Conservation (phyloP, 2,888 invertebrate species). For the Lepidonotus clava region DNA sequence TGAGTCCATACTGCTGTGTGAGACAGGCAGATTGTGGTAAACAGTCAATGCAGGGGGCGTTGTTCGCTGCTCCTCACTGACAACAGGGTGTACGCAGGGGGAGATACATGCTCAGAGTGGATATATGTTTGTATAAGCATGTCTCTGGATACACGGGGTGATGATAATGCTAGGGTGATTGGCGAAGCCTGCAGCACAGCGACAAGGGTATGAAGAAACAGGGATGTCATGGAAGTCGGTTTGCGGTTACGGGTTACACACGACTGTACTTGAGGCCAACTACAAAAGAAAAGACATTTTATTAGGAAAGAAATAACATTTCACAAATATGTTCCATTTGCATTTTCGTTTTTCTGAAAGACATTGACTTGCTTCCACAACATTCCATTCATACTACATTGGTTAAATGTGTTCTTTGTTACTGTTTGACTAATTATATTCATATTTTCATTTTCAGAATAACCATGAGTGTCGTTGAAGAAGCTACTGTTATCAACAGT, state of each 20-base stretch:
- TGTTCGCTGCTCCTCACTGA: too few species aligned
- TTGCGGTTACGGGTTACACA: neutral
- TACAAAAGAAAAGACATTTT: slow-evolving; percentile 32
- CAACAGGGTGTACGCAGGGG: too few species aligned
- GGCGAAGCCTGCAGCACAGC: neutral
- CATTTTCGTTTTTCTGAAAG: neutral
- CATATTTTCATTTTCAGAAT: neutral
- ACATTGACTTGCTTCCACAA: neutral
- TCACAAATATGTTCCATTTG: neutral
- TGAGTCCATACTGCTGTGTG: too few species aligned
- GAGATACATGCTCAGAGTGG: too few species aligned
- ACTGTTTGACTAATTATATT: too few species aligned
- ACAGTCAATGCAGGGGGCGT: too few species aligned
- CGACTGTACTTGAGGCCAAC: slow-evolving; percentile 52
- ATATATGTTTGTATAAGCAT: too few species aligned
- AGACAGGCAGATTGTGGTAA: too few species aligned
- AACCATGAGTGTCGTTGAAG: neutral
- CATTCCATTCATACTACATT: neutral
- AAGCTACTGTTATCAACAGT: neutral
- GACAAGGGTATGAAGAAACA: neutral
- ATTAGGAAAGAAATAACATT: neutral
- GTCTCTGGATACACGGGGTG: too few species aligned
- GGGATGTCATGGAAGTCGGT: neutral
- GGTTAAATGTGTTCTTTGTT: too few species aligned
- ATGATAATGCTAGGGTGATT: neutral